Percentiles rank a stretch among this genome's conserved stretches.
Conservation (phyloP, 2,888 invertebrate species). For the Tiliacea aurago region DNA sequence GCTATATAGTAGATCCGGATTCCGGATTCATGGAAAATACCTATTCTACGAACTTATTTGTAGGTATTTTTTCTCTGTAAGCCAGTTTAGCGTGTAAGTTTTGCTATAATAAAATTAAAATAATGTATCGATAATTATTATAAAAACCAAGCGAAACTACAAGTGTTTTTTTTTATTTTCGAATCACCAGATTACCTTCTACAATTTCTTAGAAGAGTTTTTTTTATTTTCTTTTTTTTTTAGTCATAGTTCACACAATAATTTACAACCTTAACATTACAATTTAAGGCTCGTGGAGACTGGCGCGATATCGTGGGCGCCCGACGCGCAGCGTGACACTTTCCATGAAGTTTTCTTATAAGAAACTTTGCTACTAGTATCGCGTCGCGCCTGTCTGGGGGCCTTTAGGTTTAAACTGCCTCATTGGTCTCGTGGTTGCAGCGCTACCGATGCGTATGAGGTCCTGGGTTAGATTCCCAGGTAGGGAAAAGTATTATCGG, state of each 20-base stretch:
- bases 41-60: neutral
- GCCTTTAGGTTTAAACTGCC: neutral
- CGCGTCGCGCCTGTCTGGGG: too few species aligned
- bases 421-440: neutral
- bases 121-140: neutral
- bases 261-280: too few species aligned
- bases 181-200: neutral
- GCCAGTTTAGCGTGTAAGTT: conserved; percentile 4
- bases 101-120: conserved; percentile 16
- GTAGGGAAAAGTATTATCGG: neutral
- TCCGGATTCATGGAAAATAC: conserved; percentile 29
- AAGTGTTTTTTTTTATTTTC: neutral
- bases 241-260: conserved; percentile 2
- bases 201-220: neutral
- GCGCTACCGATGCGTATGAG: neutral
- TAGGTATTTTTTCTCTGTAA: neutral
- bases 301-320: too few species aligned
- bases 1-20: neutral
- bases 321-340: too few species aligned
- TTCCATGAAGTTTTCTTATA: too few species aligned
- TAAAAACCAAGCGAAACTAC: neutral
- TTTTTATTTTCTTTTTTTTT: neutral
- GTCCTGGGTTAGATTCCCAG: neutral
- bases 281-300: too few species aligned
- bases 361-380: too few species aligned